Evolutionary conservation across 2,113 vertebrate genomes (phyloP).

Genomic region (Bombycilla garrulus): DNA sequence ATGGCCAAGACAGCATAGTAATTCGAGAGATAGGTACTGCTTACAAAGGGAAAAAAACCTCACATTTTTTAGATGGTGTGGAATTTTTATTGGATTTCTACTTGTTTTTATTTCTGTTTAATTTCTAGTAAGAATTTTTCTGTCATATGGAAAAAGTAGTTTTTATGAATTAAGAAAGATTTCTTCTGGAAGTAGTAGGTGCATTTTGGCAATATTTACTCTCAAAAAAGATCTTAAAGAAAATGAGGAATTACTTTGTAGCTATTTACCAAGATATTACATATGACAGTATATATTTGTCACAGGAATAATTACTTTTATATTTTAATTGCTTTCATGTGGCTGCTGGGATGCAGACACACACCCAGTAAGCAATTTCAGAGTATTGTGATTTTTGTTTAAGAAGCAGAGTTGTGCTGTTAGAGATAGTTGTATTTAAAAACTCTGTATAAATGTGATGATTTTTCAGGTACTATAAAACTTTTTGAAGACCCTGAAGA

Average conservation of each 20-base stretch:
- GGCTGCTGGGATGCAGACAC: neutral
- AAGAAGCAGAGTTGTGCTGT: neutral
- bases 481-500: neutral
- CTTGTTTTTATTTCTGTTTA: neutral
- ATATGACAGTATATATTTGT: neutral
- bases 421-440: neutral
- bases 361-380: neutral
- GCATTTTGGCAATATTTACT: neutral
- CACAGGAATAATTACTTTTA: neutral
- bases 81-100: neutral
- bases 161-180: neutral
- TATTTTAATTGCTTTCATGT: neutral
- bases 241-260: neutral
- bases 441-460: neutral
- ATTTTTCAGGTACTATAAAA: neutral
- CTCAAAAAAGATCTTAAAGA: neutral
- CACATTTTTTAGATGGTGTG: neutral
- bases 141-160: neutral
- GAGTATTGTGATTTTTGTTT: neutral
- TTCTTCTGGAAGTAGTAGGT: neutral
- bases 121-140: neutral
- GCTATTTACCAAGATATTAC: neutral
- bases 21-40: neutral
- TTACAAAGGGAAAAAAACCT: fast-evolving
- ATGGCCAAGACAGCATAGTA: neutral